These are phyloP conservation scores for Anaspis maculata DNA, from an alignment of 2,888 invertebrate species.

Conservation along the genomic window DNA sequence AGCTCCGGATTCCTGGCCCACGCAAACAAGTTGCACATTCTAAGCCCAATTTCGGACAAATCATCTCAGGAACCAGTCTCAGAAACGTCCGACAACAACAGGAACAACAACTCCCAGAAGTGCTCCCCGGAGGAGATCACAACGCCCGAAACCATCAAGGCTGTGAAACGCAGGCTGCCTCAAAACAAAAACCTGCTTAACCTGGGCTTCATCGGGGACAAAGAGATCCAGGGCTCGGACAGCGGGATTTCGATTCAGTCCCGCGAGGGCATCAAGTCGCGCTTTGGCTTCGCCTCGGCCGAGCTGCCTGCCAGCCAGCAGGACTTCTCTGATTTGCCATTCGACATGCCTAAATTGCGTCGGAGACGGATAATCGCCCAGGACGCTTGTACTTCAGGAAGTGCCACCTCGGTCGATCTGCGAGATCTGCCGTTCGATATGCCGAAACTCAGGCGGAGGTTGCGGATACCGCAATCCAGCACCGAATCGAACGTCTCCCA, in stretches of 20 bases:
- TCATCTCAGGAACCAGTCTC: conserved; percentile 81
- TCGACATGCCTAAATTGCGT: conserved; percentile 82
- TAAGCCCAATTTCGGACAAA: conserved; percentile 85
- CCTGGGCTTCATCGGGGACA: conserved; percentile 57
- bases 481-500: conserved; percentile 69
- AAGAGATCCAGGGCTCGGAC: conserved; percentile 78
- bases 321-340: conserved; percentile 72
- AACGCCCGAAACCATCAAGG: conserved; percentile 45
- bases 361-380: conserved; percentile 58
- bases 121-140: conserved; percentile 60
- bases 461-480: conserved; percentile 56
- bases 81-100: conserved; percentile 74
- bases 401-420: conserved; percentile 67
- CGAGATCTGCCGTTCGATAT: conserved; percentile 83
- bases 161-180: conserved; percentile 55
- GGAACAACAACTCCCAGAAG: conserved; percentile 69
- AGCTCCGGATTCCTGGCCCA: conserved; percentile 60
- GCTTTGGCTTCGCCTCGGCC: conserved; percentile 36
- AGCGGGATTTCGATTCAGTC: conserved; percentile 84
- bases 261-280: conserved; percentile 63
- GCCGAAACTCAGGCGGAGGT: conserved; percentile 75
- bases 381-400: conserved; percentile 61
- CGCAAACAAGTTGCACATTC: conserved; percentile 69
- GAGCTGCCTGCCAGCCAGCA: conserved; percentile 49
- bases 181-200: conserved; percentile 71